Evolutionary conservation across 2,888 invertebrate genomes (phyloP).

Genomic region (Gymnosoma rotundatum): DNA sequence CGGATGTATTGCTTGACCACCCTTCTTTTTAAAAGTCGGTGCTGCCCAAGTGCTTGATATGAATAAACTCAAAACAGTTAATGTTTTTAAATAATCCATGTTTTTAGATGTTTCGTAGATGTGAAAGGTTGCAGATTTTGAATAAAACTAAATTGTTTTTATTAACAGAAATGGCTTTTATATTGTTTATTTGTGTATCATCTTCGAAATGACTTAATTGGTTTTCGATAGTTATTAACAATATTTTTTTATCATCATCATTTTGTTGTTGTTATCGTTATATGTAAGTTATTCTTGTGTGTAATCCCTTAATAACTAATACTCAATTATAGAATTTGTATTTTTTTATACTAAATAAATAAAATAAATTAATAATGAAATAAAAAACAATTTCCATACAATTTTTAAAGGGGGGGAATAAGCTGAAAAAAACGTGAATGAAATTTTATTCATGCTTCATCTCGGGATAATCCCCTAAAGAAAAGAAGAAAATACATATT

Average conservation of each 20-base stretch:
- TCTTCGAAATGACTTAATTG: slow-evolving; percentile 53
- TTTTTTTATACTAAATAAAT: too few species aligned
- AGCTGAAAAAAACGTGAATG: neutral
- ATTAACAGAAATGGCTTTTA: slow-evolving; percentile 35
- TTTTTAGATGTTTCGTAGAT: neutral
- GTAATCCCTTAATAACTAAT: neutral
- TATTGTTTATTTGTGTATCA: slow-evolving; percentile 36
- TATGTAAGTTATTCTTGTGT: neutral
- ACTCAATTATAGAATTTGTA: neutral
- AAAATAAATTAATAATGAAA: too few species aligned
- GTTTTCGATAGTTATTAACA: slow-evolving; percentile 58
- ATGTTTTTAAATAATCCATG: slow-evolving; percentile 34
- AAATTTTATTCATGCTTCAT: neutral
- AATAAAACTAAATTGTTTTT: slow-evolving; percentile 36
- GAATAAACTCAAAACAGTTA: slow-evolving; percentile 12
- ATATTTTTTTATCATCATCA: too few species aligned
- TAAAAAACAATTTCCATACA: slow-evolving; percentile 20
- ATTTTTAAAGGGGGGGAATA: neutral
- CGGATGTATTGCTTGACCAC: slow-evolving; percentile 24
- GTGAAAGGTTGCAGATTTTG: slow-evolving; percentile 1
- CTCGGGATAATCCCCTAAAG: too few species aligned
- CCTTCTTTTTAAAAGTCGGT: slow-evolving; percentile 56
- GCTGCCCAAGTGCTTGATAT: slow-evolving; percentile 7
- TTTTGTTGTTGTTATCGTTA: neutral
- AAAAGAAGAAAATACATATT: neutral